Evolutionary conservation across 2,797 vertebrate genomes (phyloP).

Genomic region (Heterohyrax brucei): DNA sequence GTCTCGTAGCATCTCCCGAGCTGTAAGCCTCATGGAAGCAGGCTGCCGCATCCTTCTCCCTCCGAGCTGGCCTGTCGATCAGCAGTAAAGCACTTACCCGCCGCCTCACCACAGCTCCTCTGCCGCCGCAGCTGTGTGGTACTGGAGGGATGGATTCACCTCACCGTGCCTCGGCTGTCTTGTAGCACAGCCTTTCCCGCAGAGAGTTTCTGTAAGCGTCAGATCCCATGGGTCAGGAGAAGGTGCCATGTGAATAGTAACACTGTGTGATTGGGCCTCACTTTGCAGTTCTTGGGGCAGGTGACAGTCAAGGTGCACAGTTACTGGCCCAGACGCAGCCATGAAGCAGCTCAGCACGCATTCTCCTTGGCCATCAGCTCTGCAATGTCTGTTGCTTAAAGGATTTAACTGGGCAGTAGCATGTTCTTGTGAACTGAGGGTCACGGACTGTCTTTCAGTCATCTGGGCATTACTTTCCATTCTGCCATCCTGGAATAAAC

Average conservation of each 20-base stretch:
- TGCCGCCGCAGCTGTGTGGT: neutral
- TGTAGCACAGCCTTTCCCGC: neutral
- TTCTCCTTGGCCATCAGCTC: neutral
- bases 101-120: neutral
- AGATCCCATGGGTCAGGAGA: neutral
- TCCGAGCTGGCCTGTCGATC: neutral
- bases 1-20: neutral
- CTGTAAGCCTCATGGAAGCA: neutral
- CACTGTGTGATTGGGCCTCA: accelerated
- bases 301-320: neutral
- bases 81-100: neutral
- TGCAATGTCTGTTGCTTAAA: neutral
- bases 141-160: neutral
- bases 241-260: neutral
- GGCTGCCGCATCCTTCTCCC: neutral
- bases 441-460: conserved; percentile 29
- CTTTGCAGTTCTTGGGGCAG: neutral
- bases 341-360: neutral
- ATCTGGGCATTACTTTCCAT: conserved; percentile 49
- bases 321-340: neutral
- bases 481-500: conserved; percentile 61
- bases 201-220: neutral
- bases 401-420: neutral
- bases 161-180: neutral
- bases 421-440: neutral